Conservation (phyloP, 2,113 vertebrate species). For the Lampris megalopsis region DNA sequence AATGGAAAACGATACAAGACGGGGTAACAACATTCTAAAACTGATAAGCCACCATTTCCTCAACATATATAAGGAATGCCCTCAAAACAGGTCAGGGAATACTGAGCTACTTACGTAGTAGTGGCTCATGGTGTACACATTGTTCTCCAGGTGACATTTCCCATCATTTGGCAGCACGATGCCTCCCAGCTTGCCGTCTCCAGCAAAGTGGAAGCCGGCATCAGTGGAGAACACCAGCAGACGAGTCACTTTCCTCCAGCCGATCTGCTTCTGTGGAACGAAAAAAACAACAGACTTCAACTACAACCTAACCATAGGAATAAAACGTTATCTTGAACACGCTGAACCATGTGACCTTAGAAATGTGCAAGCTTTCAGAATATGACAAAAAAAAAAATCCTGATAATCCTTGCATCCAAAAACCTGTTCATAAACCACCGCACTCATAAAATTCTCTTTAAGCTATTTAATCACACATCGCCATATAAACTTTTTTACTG, state of each 20-base stretch:
- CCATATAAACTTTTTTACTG: constrained; percentile 37
- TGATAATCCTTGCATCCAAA: constrained; percentile 34
- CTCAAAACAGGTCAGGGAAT: background rate
- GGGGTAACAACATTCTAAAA: too few species aligned
- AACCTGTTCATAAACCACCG: constrained; percentile 20
- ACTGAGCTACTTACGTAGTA: constrained; percentile 89
- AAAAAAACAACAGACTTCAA: background rate
- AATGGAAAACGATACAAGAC: too few species aligned
- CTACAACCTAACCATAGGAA: background rate
- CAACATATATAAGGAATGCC: background rate
- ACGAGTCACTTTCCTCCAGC: constrained; percentile 97
- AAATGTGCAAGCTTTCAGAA: background rate
- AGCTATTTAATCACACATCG: constrained; percentile 29
- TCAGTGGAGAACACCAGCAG: constrained; percentile 98
- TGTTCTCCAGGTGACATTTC: constrained; percentile 92
- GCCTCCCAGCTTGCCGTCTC: constrained; percentile 97
- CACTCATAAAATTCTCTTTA: constrained; percentile 45
- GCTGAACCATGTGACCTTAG: background rate
- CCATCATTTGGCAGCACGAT: constrained; percentile 98
- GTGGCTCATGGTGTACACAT: constrained; percentile 97
- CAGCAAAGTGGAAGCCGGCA: constrained; percentile 98
- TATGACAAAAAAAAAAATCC: constrained; percentile 3
- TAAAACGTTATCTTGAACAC: background rate
- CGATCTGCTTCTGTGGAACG: constrained; percentile 88
- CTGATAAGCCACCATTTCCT: background rate